Conservation (phyloP, 2,888 invertebrate genomes). For the Nematopogon swammerdamellus region DNA sequence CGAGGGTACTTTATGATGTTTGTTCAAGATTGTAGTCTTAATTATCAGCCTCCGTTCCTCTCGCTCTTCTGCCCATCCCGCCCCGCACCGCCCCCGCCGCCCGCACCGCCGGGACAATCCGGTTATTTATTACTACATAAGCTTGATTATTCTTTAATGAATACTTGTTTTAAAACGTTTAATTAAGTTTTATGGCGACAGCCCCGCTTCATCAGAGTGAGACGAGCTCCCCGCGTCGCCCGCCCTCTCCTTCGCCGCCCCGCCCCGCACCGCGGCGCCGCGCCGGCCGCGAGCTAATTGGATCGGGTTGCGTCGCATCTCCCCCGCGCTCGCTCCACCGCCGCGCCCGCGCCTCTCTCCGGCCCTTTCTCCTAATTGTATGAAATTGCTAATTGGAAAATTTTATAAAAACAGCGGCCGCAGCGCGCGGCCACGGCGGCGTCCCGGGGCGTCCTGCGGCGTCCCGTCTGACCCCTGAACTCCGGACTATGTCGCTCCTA, state of each 20-base stretch:
- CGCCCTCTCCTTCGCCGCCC: constrained; percentile 3
- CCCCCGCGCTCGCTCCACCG: no score
- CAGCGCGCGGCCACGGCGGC: no score
- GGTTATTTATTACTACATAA: constrained; percentile 60
- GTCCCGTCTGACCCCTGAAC: no score
- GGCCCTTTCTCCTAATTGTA: constrained; percentile 48
- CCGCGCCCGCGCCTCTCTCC: constrained; percentile 22
- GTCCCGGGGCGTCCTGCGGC: no score
- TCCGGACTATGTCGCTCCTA: no score
- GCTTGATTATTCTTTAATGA: constrained; percentile 60
- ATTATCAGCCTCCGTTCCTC: constrained; percentile 4
- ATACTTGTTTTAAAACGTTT: constrained; percentile 60
- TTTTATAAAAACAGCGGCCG: constrained; percentile 37
- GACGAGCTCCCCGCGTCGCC: constrained; percentile 36
- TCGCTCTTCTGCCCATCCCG: constrained; percentile 19
- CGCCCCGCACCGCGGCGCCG: no score
- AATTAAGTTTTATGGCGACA: constrained; percentile 60
- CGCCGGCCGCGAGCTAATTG: constrained; percentile 55
- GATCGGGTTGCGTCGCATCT: constrained; percentile 57
- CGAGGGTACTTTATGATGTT: not conserved
- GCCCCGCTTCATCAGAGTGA: constrained; percentile 29
- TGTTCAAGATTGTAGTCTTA: not conserved
- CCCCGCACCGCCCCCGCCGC: constrained; percentile 48
- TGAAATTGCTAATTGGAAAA: constrained; percentile 58
- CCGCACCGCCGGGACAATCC: constrained; percentile 56